Percentiles rank a stretch among this genome's conserved stretches.
These are phyloP conservation scores for Lasioglossum marginatum DNA, from an alignment of 2,888 invertebrate species.

Conservation along the genomic window DNA sequence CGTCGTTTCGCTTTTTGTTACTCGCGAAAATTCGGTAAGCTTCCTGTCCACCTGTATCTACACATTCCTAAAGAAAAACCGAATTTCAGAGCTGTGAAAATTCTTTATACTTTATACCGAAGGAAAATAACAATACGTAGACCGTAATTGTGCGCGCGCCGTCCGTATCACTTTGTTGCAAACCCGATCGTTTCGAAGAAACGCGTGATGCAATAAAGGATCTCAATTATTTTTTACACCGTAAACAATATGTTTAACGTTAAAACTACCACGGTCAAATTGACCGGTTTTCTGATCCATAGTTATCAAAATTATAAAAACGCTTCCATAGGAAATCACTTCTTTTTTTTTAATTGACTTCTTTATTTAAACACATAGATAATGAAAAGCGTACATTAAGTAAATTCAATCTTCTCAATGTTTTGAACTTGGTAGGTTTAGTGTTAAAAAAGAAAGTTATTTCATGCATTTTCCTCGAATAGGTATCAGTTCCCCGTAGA, in stretches of 20 bases:
- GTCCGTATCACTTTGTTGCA: not conserved
- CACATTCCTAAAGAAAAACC: not conserved
- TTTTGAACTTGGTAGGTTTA: no score
- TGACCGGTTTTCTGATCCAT: no score
- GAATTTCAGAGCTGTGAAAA: not conserved
- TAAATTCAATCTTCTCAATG: no score
- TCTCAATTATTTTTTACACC: not conserved
- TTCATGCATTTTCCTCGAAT: not conserved
- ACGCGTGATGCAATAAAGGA: not conserved
- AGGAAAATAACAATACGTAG: not conserved
- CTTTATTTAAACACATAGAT: no score
- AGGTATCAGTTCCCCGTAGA: not conserved
- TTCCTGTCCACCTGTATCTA: not conserved
- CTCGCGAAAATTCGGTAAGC: not conserved
- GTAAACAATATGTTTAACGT: not conserved
- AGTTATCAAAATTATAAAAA: no score
- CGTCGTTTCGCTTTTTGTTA: conserved; percentile 73
- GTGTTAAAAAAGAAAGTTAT: not conserved
- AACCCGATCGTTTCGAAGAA: not conserved
- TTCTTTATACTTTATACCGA: not conserved
- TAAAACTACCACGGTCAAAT: no score
- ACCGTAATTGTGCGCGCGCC: not conserved
- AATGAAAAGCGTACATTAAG: no score
- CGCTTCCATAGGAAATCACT: no score
- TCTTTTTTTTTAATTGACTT: no score